phyloP scores from a whole-genome alignment of 2,888 invertebrate species.

The Dryobota labecula region DNA sequence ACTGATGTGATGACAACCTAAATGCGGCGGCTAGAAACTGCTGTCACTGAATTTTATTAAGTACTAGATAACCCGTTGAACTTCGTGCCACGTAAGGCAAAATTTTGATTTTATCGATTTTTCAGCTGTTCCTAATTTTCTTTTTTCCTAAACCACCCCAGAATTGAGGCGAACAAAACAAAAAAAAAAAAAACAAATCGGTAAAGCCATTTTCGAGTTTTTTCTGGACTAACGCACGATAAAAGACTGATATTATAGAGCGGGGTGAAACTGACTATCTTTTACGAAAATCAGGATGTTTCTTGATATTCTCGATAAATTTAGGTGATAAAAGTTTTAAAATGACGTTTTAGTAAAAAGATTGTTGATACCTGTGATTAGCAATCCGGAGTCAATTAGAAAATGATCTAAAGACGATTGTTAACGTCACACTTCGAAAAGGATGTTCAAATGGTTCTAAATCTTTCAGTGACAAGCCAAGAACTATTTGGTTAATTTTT shows the following conservation, averaged over 20 bases:
- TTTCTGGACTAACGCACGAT: too few relatives aligned
- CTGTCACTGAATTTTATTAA: background rate
- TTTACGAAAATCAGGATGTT: background rate
- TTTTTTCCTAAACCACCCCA: too few relatives aligned
- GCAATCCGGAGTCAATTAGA: background rate
- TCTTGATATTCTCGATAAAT: background rate
- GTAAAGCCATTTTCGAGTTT: too few relatives aligned
- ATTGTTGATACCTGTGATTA: background rate
- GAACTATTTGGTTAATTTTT: too few relatives aligned
- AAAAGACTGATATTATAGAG: background rate
- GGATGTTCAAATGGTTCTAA: background rate
- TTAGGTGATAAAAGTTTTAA: too few relatives aligned
- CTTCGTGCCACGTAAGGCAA: too few relatives aligned
- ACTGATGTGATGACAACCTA: constrained; percentile 14
- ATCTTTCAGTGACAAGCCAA: background rate
- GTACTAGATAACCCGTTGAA: too few relatives aligned
- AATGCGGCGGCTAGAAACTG: background rate
- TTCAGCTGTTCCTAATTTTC: too few relatives aligned
- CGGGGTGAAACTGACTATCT: background rate
- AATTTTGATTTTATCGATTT: too few relatives aligned
- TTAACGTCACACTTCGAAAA: background rate
- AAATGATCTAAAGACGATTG: background rate
- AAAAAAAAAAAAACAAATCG: too few relatives aligned
- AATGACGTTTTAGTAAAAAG: background rate
- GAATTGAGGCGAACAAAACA: too few relatives aligned